Percentiles rank a stretch among this genome's conserved stretches.
These are phyloP conservation scores for Chymomyza procnemis DNA, from an alignment of 2,888 invertebrate species.

Conservation along the genomic window DNA sequence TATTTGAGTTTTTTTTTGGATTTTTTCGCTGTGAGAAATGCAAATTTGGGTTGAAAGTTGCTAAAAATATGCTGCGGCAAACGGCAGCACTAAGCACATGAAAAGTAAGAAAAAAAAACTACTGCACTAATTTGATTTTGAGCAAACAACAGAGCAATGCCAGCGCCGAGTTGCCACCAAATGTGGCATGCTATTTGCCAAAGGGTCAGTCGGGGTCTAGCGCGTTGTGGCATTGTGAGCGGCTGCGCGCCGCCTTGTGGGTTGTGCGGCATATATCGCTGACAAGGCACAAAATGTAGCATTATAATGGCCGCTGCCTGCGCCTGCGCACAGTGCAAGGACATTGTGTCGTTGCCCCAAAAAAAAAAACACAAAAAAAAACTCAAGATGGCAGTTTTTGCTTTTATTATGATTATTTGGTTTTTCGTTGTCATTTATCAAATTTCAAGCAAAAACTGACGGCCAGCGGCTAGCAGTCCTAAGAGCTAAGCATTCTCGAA, in stretches of 20 bases:
- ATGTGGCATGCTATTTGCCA: conserved; percentile 6
- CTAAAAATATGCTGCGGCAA: conserved; percentile 16
- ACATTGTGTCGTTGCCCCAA: neutral
- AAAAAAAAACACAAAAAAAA: no score
- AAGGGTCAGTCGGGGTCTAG: conserved; percentile 5
- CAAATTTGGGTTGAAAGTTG: conserved; percentile 58
- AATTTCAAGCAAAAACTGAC: conserved; percentile 56
- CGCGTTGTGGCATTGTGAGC: conserved; percentile 1
- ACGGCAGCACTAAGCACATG: neutral
- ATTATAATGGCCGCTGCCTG: neutral
- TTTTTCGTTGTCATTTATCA: conserved; percentile 62
- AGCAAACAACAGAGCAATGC: neutral
- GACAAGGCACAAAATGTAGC: conserved; percentile 1
- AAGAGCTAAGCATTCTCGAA: no score
- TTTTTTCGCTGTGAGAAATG: conserved; percentile 58
- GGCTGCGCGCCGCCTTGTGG: neutral
- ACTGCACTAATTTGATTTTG: conserved; percentile 65
- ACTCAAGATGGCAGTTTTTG: conserved; percentile 20
- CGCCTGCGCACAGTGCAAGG: neutral
- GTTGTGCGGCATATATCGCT: conserved; percentile 3
- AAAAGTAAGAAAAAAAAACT: conserved; percentile 30
- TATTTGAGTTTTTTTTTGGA: conserved; percentile 4
- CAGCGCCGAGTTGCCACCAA: neutral
- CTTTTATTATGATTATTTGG: conserved; percentile 19
- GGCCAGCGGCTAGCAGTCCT: neutral